These are phyloP conservation scores for Tylochromis polylepis DNA, from an alignment of 2,113 vertebrate genomes.

Conservation along the genomic window DNA sequence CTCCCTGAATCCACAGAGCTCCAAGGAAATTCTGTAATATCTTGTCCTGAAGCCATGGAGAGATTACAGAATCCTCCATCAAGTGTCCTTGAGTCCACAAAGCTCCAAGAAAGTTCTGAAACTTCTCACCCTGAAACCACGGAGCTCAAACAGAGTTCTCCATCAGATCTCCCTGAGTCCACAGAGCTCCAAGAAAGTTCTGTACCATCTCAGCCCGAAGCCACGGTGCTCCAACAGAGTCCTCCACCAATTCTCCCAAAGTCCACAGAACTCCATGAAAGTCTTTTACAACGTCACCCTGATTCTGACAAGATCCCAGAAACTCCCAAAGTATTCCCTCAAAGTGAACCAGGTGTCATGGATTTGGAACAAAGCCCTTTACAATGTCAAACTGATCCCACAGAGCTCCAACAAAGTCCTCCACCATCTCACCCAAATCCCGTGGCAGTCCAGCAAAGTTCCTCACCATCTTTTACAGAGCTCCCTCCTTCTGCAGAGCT, in stretches of 20 bases:
- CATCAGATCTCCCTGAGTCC: not conserved
- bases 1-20: not conserved
- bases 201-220: not conserved
- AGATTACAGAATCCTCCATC: not conserved
- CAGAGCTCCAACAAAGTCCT: not conserved
- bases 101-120: not conserved
- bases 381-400: not conserved
- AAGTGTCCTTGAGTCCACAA: rapidly evolving
- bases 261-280: not conserved
- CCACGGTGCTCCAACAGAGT: not conserved
- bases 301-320: not conserved
- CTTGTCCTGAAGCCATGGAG: not conserved
- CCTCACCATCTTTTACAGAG: not conserved
- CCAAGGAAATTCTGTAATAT: not conserved
- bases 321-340: not conserved
- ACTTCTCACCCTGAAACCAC: not conserved
- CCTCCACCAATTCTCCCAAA: rapidly evolving
- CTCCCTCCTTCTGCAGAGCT: not conserved
- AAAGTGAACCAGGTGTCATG: not conserved
- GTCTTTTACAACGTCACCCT: not conserved
- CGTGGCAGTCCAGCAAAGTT: not conserved
- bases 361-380: not conserved
- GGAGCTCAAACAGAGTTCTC: not conserved
- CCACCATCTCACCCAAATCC: not conserved
- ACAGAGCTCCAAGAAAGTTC: not conserved